These are phyloP conservation scores for Drosophila truncata DNA, from an alignment of 1,140 invertebrate genomes.

Conservation along the genomic window DNA sequence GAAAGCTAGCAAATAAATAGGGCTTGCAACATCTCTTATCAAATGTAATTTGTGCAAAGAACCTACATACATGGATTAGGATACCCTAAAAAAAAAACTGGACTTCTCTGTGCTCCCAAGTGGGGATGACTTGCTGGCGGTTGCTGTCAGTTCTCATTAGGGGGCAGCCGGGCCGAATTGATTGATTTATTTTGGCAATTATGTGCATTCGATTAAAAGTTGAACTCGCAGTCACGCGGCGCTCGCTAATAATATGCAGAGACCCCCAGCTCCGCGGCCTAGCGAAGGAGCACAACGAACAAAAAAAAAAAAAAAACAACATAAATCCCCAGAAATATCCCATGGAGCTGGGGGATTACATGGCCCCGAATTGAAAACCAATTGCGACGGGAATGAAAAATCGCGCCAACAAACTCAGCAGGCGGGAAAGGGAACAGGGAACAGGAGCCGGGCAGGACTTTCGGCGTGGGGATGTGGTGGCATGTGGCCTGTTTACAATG, in stretches of 20 bases:
- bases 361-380: conserved; percentile 82
- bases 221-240: conserved; percentile 71
- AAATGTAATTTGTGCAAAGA: conserved; percentile 63
- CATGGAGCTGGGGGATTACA: conserved; percentile 78
- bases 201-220: conserved; percentile 83
- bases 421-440: conserved; percentile 6
- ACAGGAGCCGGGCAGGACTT: conserved; percentile 24
- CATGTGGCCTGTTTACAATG: conserved; percentile 67
- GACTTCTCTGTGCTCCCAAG: conserved; percentile 2
- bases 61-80: conserved; percentile 26
- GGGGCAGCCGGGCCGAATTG: conserved; percentile 69
- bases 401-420: conserved; percentile 74
- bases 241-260: conserved; percentile 76
- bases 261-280: conserved; percentile 22
- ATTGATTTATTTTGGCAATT: conserved; percentile 84
- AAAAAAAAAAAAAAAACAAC: conserved; percentile 60
- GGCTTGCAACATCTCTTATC: conserved; percentile 1
- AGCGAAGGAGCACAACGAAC: conserved; percentile 16
- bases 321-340: conserved; percentile 83
- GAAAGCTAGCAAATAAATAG: not conserved
- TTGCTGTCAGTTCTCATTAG: conserved; percentile 77
- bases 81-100: not conserved
- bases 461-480: conserved; percentile 13
- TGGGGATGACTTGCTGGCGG: conserved; percentile 24
- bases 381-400: conserved; percentile 81